These are phyloP conservation scores for Hypanus sabinus DNA, from an alignment of 2,113 vertebrate species.

Conservation along the genomic window DNA sequence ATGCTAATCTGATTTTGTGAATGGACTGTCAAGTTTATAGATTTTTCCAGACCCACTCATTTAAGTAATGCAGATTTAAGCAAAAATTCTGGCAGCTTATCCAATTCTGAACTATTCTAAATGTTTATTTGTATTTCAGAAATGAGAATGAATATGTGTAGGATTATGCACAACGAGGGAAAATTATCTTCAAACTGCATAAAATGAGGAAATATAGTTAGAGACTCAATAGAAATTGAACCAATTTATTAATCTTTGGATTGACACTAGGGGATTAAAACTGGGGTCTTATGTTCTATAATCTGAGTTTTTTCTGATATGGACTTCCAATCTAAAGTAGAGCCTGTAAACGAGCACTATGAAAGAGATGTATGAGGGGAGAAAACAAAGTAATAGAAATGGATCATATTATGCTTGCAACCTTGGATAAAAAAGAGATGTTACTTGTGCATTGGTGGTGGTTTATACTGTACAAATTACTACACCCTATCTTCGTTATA, in stretches of 20 bases:
- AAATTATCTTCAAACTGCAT: background rate
- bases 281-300: background rate
- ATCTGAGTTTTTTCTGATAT: background rate
- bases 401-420: no score
- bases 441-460: no score
- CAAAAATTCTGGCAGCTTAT: background rate
- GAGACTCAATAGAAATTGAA: background rate
- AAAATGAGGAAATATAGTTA: background rate
- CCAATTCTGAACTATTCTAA: background rate
- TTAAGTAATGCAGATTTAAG: background rate
- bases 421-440: no score
- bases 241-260: background rate
- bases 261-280: background rate
- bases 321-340: background rate
- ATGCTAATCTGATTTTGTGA: background rate
- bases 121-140: background rate
- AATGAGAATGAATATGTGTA: background rate
- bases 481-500: no score
- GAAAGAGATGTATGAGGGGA: no score
- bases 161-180: background rate
- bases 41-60: no score
- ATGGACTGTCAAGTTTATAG: background rate
- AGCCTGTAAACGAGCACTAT: background rate
- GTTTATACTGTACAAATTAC: no score
- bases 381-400: no score